Evolutionary conservation across 2,113 vertebrate species (phyloP).

Genomic region (Trinectes maculatus): DNA sequence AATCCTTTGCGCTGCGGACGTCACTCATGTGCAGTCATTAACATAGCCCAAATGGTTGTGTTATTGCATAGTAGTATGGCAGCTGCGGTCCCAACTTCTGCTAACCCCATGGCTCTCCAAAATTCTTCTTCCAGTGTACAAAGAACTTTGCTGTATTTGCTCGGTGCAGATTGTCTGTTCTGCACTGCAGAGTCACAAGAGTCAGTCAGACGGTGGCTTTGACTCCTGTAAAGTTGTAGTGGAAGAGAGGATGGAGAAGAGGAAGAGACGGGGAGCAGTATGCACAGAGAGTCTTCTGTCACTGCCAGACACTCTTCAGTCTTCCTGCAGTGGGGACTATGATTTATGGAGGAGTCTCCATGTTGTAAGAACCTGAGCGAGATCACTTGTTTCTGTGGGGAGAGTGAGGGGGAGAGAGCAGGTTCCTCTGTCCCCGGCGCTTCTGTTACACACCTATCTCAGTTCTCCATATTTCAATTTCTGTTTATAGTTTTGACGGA

Average conservation of each 20-base stretch:
- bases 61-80: neutral
- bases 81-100: constrained; percentile 9
- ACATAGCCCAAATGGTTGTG: neutral
- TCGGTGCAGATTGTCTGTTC: constrained; percentile 38
- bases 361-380: constrained; percentile 73
- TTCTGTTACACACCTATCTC: constrained; percentile 72
- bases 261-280: constrained; percentile 35
- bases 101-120: constrained; percentile 3
- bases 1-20: neutral
- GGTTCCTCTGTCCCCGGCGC: constrained; percentile 66
- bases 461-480: constrained; percentile 78
- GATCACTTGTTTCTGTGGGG: constrained; percentile 64
- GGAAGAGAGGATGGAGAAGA: constrained; percentile 38
- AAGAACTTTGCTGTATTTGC: constrained; percentile 21
- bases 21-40: neutral
- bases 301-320: constrained; percentile 62
- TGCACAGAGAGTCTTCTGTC: constrained; percentile 59
- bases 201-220: constrained; percentile 51
- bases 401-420: constrained; percentile 42
- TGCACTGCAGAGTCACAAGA: constrained; percentile 52
- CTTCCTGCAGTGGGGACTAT: constrained; percentile 63
- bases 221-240: constrained; percentile 50
- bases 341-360: constrained; percentile 76
- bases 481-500: constrained; percentile 78
- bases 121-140: constrained; percentile 14